Base-by-base conservation (phyloP, 1,140 invertebrate species). In the Caenorhabditis inopinata region DNA sequence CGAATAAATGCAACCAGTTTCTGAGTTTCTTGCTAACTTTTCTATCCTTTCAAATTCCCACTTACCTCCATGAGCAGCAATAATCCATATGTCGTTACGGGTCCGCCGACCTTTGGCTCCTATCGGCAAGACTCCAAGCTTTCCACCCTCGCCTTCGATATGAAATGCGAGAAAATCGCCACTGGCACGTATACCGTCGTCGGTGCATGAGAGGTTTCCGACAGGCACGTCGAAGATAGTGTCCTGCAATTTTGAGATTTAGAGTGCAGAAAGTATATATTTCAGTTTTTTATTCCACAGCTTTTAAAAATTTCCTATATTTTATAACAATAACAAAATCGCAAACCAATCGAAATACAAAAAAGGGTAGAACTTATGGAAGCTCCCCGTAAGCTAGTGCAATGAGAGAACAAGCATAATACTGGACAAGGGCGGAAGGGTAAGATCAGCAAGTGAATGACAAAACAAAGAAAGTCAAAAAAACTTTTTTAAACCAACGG, bases 111-210 rank as follows among this genome's bases (percentile, higher is more conserved):
- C 89, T 48, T 83, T 82, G 2, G 87, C 83, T 76, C 82, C 82
- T 25, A 89, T 80, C 68, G 89, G 89, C 16, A 90, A 79, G 27
- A 89, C 82, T 9, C 88, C 89, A 9, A 90, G 82, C 81, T 85
- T 87, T 16, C 89, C 87, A 48, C 89, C 89, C 73, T 85, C 84
- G 68, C 84, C 83, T 46, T 89, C 89, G n/a, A 87, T 83, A 83
- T 89, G 89, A 62, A 90, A 90, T 9, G 85, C 89, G 79, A 89
- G 87, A 49, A 87, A 89, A 14, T 82, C 75, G 83, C 84, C 85
- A 73, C 87, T 89, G 16, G 89, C 85, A 68, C 89, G 86, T 75
- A 90, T 90, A 62, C 89, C 89, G 76, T 90, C 90, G 18, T 89
- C 86, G n/a, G 89, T 89, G n/a, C 86, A 85, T 46, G 85, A 83